Evolutionary conservation across 2,888 invertebrate genomes (phyloP), one percentile per base, ranked within the genome.

Genomic region (Synanthedon tipuliformis): DNA sequence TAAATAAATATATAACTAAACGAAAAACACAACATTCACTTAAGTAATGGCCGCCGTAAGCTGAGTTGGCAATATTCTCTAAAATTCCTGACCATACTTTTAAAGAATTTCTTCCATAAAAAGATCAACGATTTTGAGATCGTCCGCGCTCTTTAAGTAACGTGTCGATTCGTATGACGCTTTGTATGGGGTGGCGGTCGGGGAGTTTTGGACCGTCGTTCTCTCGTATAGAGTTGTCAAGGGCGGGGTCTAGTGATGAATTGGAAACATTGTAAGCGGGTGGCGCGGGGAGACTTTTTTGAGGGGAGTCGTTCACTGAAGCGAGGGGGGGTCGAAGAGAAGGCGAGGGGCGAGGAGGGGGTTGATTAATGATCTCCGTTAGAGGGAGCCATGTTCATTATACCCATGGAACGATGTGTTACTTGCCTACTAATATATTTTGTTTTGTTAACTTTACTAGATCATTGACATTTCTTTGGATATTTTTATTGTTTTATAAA

Each of bases 181-280:
- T 55, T 56, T 61, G 59, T 61, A 65, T 59, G 62, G 59, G 54
- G 57, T 56, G 57, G 61, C 68, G 72, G 64, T 63, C 67, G 58
- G 71, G 71, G 70, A 78, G 67, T 75, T 79, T 71, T 57, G 66
- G 61, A 62, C 71, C 77, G 70, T 72, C 66, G 69, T 68, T 64
- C 74, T 74, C 78, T 78, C 87, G 78, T 89, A 89, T 89, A 89
- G 89, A 89, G 89, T 88, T 89, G 88, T 89, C 88, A 89, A 85
- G 87, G 89, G 89, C 88, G 89, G 89, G 76, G 88, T 87, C 73
- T 82, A 73, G 85, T 86, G 87, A 88, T 88, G 88, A 83, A 88
- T 88, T 85, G 84, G 80, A 73, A 81, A 82, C 84, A 80, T 81
- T 82, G 78, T 76, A 70, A 75, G 77, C 75, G 75, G 81, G 76